Base-by-base conservation (phyloP, 2,888 invertebrate species). In the Yponomeuta plumbellus region DNA sequence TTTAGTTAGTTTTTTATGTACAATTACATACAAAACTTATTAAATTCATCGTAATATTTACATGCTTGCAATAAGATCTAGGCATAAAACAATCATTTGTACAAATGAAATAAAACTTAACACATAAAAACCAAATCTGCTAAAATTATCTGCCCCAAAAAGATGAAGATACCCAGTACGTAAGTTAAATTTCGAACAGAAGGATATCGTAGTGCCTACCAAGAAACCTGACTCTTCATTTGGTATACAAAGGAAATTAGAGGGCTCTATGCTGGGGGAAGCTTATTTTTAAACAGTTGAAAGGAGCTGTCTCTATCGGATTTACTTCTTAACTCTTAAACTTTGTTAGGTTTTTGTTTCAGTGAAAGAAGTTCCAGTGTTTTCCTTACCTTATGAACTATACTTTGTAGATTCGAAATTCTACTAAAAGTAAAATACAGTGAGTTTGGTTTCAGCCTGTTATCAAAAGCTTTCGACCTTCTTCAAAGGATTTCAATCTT, bases 191-290 rank as follows among this genome's bases (percentile, higher is more conserved):
- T 17, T 17, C 44, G 44, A 52, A 77, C 76, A 70, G 69, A 75
- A 75, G 76, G 79, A 80, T 79, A 77, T 77, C 77, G 76, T 77
- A 76, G 78, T 77, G 76, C 76, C 80, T 80, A 81, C 80, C 80
- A 76, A 74, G 74, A 74, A 75, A 69, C 74, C 74, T 69, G 72
- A 76, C 73, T 79, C 80, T 78, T 72, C 73, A 75, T 73, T 72
- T 76, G 73, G 74, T 79, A 63, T 21, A 79, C 75, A 75, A 74
- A 75, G 76, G 76, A 83, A 84, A 85, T 85, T 82, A 83, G 76
- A 80, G 78, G 76, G 74, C 76, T 73, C 76, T 71, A 73, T 70
- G 75, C 80, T 76, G 74, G 79, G 75, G 77, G 78, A 77, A 76
- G 80, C 76, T 78, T 21, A 59, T 59, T 59, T 22, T 23, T 22